Conservation (phyloP, 2,797 vertebrate genomes). For the Salarias fasciatus region DNA sequence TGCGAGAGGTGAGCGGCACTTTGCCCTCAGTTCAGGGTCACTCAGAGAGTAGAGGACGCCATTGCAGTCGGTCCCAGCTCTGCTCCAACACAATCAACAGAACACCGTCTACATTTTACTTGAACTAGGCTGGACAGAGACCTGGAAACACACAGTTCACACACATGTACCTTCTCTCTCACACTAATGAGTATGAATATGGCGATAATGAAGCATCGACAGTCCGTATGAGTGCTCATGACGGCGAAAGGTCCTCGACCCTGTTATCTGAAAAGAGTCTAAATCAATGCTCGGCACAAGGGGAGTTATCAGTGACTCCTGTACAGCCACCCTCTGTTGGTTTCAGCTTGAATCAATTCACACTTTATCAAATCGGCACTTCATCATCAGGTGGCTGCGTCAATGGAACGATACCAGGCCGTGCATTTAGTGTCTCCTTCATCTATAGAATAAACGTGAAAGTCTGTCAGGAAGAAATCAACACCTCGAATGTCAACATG, state of each 20-base stretch:
- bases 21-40: slow-evolving; percentile 51
- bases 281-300: slow-evolving; percentile 55
- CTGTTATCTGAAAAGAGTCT: slow-evolving; percentile 44
- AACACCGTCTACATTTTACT: neutral
- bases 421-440: slow-evolving; percentile 4
- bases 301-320: slow-evolving; percentile 51
- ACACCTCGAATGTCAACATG: slow-evolving; percentile 4
- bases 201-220: neutral
- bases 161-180: neutral
- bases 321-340: slow-evolving; percentile 19
- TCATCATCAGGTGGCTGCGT: slow-evolving; percentile 29
- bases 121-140: neutral
- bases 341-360: slow-evolving; percentile 55
- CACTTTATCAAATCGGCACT: slow-evolving; percentile 55
- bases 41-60: slow-evolving; percentile 28
- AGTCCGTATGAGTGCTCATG: neutral
- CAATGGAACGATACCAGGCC: neutral
- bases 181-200: neutral
- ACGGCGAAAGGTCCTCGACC: slow-evolving; percentile 24
- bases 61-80: slow-evolving; percentile 12
- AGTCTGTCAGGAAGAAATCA: no score
- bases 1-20: slow-evolving; percentile 19
- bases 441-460: slow-evolving; percentile 12
- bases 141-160: neutral
- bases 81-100: slow-evolving; percentile 16